Base-by-base conservation (phyloP, 2,888 invertebrate species). In the Acanthococcus lagerstroemiae region DNA sequence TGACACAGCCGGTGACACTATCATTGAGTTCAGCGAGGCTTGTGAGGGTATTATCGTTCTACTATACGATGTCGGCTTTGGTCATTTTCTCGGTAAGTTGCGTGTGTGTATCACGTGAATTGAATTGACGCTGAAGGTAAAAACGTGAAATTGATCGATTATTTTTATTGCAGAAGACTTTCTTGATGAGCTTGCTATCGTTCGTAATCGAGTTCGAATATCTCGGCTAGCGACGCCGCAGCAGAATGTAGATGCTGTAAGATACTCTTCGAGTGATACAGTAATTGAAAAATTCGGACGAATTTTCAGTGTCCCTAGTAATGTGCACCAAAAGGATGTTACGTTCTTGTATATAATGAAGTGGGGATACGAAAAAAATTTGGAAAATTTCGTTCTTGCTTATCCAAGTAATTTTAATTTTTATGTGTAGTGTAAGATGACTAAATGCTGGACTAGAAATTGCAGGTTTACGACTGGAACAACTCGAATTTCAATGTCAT, bases 51-150 rank as follows among this genome's bases (percentile, higher is more conserved):
- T 76, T 56, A 73, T 84, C 17, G 78, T 83, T 67, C 73, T 89
- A 55, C 82, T 87, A 72, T 82, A 88, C 72, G 86, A 87, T 75
- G 81, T 83, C 55, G 80, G 82, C 3, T 71, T 70, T 50, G 60
- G 67, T 27, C 71, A 73, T 63, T 55, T 68, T 12, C 44, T 66
- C 37, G 70, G 72, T 72, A 56, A 56, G 55, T 50, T 4, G 9
- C 7, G 12, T 17, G 9, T 50, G 1, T 1, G 37, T n/a, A 37
- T n/a, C n/a, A n/a, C n/a, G n/a, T n/a, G n/a, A n/a, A n/a, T n/a
- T n/a, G 12, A 37, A 37, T 12, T 37, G 37, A 37, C 12, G 7
- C 37, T 37, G 37, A 37, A 37, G 7, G 7, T 37, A 12, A 37
- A 37, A 37, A 37, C 37, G 7, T n/a, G n/a, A n/a, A n/a, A 9